phyloP scores from a whole-genome alignment of 2,797 vertebrate genomes.

The Pseudochromis fuscus region DNA sequence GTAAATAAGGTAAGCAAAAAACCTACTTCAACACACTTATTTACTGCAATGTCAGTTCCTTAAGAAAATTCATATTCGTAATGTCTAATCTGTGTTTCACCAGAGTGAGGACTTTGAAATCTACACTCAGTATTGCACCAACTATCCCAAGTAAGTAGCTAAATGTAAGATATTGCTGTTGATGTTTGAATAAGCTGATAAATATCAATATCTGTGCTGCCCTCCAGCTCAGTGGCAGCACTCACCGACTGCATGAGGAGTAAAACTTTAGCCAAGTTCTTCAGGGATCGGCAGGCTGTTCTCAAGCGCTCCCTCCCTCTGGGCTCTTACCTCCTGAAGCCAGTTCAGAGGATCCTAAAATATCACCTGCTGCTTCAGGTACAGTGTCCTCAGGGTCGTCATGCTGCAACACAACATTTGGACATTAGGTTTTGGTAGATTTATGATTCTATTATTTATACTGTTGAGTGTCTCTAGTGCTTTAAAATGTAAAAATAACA shows the following conservation, averaged over 20 bases:
- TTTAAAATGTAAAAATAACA: not conserved
- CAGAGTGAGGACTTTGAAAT: conserved; percentile 97
- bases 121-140: conserved; percentile 99
- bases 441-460: not conserved
- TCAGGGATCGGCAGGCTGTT: conserved; percentile 91
- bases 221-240: conserved; percentile 90
- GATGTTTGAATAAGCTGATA: not conserved
- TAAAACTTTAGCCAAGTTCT: conserved; percentile 93
- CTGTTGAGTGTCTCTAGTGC: not conserved
- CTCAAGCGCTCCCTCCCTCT: conserved; percentile 91
- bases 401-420: not conserved
- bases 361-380: conserved; percentile 98
- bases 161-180: not conserved
- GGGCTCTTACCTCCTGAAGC: conserved; percentile 96
- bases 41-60: not conserved
- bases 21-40: not conserved
- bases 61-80: not conserved
- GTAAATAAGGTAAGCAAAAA: conserved; percentile 90
- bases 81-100: conserved; percentile 48
- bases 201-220: not conserved
- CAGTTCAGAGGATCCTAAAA: conserved; percentile 97
- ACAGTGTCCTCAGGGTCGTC: conserved; percentile 26
- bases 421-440: not conserved
- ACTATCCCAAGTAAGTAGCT: conserved; percentile 95
- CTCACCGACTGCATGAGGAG: conserved; percentile 95